Evolutionary conservation across 2,888 invertebrate species (phyloP), one percentile per base, ranked within the genome.

Genomic region (Agrypnus murinus): DNA sequence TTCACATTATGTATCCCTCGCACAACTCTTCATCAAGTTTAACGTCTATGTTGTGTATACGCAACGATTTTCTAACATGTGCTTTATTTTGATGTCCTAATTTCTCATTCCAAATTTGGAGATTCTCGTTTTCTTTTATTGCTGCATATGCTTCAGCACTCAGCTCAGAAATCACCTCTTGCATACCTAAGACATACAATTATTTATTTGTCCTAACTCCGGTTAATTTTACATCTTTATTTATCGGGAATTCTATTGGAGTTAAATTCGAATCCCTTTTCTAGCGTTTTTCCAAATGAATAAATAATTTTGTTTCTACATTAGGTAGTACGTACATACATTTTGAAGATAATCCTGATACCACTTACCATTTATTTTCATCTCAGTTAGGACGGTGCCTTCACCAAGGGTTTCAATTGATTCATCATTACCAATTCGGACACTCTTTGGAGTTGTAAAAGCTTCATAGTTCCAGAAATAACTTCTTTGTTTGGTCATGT

Each of bases 401-500:
- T 58, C 9, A 40, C 58, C 38, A 12, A 38, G 36, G 19, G 58
- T 38, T 19, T 38, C 17, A 17, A 58, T 58, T 7, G 7, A n/a
- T 32, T 58, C 17, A 36, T 19, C 38, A 17, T 58, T 58, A 0
- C 58, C 58, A 38, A 58, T 32, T 25, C 32, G 2, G 7, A 58
- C 17, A 4, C 19, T 17, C 19, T 40, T 17, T 17, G 58, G 17
- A n/a, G 6, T 58, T 40, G 38, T 12, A 58, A 58, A 58, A 1
- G n/a, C 58, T 10, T 17, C 10, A 40, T 36, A 58, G 12, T 12
- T 38, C 36, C 38, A 17, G n/a, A 58, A 58, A 36, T 19, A 38
- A 15, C 12, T 7, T n/a, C 38, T 38, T 14, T 19, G 38, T n/a
- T 38, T 58, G 9, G 58, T 40, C 58, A 58, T 58, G 58, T 40